phyloP scores from a whole-genome alignment of 37 sponge, comb jelly and placozoan species.

The Crambe crambe region DNA sequence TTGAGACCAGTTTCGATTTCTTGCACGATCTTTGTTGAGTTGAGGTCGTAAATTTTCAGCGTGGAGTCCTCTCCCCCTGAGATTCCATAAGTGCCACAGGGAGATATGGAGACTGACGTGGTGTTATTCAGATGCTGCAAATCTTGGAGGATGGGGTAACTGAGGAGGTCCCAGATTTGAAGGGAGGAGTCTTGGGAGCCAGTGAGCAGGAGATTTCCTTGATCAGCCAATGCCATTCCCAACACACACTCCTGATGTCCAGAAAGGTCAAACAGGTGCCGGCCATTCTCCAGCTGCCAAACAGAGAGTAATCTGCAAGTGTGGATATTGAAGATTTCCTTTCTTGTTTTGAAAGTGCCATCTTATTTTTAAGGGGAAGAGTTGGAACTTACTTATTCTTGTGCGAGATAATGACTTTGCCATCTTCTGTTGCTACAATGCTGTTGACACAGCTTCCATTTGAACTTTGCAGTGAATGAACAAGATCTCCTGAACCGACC shows the following conservation, averaged over 20 bases:
- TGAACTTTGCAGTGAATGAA: slow-evolving; percentile 7
- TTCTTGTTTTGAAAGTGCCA: not conserved
- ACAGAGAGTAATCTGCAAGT: slow-evolving; percentile 32
- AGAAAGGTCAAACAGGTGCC: slow-evolving; percentile 25
- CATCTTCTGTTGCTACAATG: slow-evolving; percentile 16
- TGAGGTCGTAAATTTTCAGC: slow-evolving; percentile 28
- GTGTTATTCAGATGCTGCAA: slow-evolving; percentile 3
- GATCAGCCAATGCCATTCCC: slow-evolving; percentile 4
- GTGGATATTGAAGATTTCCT: not conserved
- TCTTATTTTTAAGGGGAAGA: not conserved
- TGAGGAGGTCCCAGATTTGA: slow-evolving; percentile 62
- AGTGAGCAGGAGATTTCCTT: slow-evolving; percentile 47
- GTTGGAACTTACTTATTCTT: not conserved
- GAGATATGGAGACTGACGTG: slow-evolving; percentile 32
- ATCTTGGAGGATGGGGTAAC: slow-evolving; percentile 25
- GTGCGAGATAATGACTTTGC: slow-evolving; percentile 2
- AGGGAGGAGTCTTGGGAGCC: slow-evolving; percentile 31
- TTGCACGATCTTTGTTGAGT: slow-evolving; percentile 6
- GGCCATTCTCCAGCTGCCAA: slow-evolving; percentile 33
- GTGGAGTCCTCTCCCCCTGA: slow-evolving; percentile 32
- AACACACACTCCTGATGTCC: not conserved
- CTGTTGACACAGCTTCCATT: not conserved
- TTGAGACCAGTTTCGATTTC: slow-evolving; percentile 6
- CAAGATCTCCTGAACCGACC: slow-evolving; percentile 8
- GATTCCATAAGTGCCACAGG: slow-evolving; percentile 30